Conservation (phyloP, 2,113 vertebrate species). For the Cheilinus undulatus region DNA sequence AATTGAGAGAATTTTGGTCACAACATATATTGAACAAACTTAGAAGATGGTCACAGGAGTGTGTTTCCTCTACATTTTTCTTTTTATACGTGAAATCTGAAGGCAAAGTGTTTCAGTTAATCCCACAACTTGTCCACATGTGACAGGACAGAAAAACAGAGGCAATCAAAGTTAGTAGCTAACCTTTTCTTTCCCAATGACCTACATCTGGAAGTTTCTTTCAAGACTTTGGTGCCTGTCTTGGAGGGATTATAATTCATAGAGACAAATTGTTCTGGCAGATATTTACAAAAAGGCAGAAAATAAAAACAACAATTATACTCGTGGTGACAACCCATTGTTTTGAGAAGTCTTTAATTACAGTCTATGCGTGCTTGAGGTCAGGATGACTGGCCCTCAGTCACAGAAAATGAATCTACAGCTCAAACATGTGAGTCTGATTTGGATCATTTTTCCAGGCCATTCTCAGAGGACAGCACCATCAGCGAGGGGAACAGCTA, state of each 20-base stretch:
- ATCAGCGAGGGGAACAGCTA: slow-evolving; percentile 10
- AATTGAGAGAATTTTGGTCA: too few species aligned
- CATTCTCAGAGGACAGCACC: slow-evolving; percentile 24
- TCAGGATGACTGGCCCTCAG: slow-evolving; percentile 21
- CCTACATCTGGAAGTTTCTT: neutral
- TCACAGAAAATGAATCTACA: slow-evolving; percentile 24
- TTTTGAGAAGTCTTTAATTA: slow-evolving; percentile 47
- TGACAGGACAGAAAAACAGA: neutral
- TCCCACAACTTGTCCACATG: neutral
- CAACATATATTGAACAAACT: too few species aligned
- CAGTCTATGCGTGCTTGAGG: neutral
- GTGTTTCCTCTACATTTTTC: neutral
- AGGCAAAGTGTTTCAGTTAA: neutral
- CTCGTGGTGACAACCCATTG: slow-evolving; percentile 16
- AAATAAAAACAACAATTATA: slow-evolving; percentile 24
- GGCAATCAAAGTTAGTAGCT: neutral
- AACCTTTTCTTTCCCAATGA: neutral
- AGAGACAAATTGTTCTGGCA: neutral
- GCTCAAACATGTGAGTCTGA: slow-evolving; percentile 2
- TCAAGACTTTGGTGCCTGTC: neutral
- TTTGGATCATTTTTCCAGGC: slow-evolving; percentile 29
- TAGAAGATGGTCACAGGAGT: too few species aligned
- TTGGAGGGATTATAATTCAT: neutral
- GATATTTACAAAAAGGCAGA: slow-evolving; percentile 31
- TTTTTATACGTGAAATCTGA: neutral